phyloP scores from a whole-genome alignment of 2,888 invertebrate species.

The Mayetiola destructor region DNA sequence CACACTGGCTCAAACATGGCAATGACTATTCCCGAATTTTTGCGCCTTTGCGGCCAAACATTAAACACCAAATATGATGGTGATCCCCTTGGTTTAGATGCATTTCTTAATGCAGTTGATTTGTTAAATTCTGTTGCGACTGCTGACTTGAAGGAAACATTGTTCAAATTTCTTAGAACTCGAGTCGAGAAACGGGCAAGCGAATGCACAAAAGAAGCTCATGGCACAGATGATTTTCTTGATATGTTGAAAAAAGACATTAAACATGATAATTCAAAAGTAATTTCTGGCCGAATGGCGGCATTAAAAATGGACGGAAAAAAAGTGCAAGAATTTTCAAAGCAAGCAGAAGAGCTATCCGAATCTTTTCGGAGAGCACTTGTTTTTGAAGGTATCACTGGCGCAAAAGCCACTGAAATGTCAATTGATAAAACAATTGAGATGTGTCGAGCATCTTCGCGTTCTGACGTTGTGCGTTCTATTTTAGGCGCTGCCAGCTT shows the following conservation, averaged over 20 bases:
- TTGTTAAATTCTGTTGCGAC: neutral
- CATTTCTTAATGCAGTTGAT: neutral
- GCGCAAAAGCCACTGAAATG: neutral
- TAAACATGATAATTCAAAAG: neutral
- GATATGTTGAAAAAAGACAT: neutral
- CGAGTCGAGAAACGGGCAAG: neutral
- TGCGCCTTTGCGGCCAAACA: neutral
- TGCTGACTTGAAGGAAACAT: neutral
- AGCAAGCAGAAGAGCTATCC: neutral
- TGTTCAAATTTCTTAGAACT: neutral
- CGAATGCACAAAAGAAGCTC: neutral
- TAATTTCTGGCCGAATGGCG: neutral
- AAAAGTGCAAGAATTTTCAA: neutral
- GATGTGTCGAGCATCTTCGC: neutral
- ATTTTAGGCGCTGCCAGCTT: neutral
- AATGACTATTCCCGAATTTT: neutral
- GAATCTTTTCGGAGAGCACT: neutral
- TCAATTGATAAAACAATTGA: no score
- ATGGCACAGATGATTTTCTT: neutral
- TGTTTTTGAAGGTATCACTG: neutral
- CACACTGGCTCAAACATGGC: no score
- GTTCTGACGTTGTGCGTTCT: neutral
- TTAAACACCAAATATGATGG: neutral
- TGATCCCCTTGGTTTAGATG: neutral
- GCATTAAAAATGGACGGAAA: neutral